phyloP scores from a whole-genome alignment of 2,113 vertebrate genomes.

The Tamias sibiricus region DNA sequence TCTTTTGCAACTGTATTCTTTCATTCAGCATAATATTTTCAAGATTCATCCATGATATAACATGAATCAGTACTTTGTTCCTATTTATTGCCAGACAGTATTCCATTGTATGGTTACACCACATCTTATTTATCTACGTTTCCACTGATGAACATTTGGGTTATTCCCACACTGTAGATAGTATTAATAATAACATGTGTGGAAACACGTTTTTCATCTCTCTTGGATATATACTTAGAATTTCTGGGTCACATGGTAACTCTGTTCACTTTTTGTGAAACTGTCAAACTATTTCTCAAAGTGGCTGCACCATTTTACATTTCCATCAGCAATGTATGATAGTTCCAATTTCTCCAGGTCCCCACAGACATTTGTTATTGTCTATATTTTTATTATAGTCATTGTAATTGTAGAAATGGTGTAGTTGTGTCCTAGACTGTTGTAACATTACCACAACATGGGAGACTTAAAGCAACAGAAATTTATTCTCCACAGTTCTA shows the following conservation, averaged over 20 bases:
- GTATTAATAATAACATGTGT: neutral
- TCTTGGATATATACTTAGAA: conserved; percentile 12
- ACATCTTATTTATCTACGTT: neutral
- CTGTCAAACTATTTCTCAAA: neutral
- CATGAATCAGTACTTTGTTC: neutral
- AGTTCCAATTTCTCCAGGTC: neutral
- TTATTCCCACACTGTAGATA: neutral
- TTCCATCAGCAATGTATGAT: neutral
- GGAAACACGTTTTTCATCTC: neutral
- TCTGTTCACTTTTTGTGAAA: neutral
- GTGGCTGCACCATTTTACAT: neutral
- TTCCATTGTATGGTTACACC: neutral
- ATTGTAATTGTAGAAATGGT: neutral
- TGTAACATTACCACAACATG: neutral
- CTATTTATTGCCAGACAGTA: conserved; percentile 3
- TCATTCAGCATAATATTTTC: neutral
- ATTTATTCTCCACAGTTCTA: neutral
- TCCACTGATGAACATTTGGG: neutral
- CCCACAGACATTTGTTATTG: neutral
- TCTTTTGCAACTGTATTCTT: neutral
- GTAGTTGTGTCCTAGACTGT: neutral
- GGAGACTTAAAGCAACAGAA: neutral
- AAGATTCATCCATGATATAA: neutral
- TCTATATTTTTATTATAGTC: conserved; percentile 18
- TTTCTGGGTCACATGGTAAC: neutral